Evolutionary conservation across 2,888 invertebrate genomes (phyloP).

Genomic region (Pinctada fucata): DNA sequence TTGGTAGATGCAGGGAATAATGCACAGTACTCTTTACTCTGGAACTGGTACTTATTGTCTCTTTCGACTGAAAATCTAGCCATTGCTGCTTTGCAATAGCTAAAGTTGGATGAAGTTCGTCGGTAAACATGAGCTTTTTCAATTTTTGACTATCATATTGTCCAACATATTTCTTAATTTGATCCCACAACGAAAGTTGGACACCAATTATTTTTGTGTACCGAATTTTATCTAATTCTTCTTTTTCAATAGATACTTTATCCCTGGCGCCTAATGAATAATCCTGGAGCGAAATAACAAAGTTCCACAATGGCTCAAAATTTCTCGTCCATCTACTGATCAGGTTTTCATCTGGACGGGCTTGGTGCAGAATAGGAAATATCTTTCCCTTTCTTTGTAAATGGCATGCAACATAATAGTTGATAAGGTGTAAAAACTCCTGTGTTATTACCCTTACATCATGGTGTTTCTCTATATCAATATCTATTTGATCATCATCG

Average conservation of each 20-base stretch:
- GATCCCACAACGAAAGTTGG: constrained; percentile 45
- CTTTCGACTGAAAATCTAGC: constrained; percentile 42
- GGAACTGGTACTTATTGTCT: no score
- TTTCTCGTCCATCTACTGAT: no score
- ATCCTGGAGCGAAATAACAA: no score
- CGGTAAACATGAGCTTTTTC: constrained; percentile 37
- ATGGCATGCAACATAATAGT: no score
- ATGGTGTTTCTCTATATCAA: constrained; percentile 39
- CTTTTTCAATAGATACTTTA: no score
- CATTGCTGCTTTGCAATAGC: constrained; percentile 46
- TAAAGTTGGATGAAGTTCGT: constrained; percentile 49
- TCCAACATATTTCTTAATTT: constrained; percentile 19
- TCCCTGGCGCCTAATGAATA: no score
- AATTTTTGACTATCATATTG: constrained; percentile 26
- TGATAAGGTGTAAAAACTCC: constrained; percentile 40
- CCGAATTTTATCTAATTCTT: neutral
- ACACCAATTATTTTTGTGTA: constrained; percentile 27
- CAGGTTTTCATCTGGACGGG: no score
- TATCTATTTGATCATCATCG: constrained; percentile 6
- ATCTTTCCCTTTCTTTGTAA: no score
- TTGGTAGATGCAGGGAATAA: no score
- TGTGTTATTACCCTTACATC: constrained; percentile 29
- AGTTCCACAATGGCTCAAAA: no score
- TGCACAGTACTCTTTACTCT: no score
- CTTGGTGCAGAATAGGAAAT: no score